These are phyloP conservation scores for Agrilus cyanescens DNA, from an alignment of 2,888 invertebrate genomes.

Conservation along the genomic window DNA sequence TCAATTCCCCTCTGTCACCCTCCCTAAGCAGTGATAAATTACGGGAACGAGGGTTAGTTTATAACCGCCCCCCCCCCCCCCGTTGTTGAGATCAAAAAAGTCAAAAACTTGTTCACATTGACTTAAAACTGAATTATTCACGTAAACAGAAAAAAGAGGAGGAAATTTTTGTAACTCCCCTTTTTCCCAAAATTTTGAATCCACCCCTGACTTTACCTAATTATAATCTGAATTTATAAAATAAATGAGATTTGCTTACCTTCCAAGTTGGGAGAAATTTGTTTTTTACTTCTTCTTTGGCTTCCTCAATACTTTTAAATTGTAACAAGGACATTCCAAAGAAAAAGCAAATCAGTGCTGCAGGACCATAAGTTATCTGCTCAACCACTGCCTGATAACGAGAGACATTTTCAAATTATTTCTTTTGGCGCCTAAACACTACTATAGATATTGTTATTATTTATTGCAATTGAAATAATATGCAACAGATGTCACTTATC, in stretches of 20 bases:
- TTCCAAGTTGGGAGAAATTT: constrained; percentile 49
- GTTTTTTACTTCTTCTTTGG: constrained; percentile 38
- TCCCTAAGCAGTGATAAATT: too few species aligned
- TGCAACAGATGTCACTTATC: not conserved
- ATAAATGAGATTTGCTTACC: constrained; percentile 27
- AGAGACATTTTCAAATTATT: not conserved
- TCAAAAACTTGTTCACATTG: too few species aligned
- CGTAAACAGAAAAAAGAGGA: too few species aligned
- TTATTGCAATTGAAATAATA: not conserved
- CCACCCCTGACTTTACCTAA: too few species aligned
- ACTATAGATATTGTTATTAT: constrained; percentile 3
- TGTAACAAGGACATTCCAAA: constrained; percentile 48
- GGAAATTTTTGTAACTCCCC: too few species aligned
- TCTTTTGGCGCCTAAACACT: not conserved
- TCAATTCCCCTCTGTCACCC: too few species aligned
- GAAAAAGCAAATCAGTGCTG: constrained; percentile 45
- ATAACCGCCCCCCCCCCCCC: too few species aligned
- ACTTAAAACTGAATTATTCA: too few species aligned
- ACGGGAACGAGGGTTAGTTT: too few species aligned
- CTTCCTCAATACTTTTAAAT: constrained; percentile 38
- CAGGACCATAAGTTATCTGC: constrained; percentile 48
- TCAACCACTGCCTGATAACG: constrained; percentile 38
- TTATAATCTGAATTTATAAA: too few species aligned
- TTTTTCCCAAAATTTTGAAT: too few species aligned
- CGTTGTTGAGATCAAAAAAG: too few species aligned